phyloP scores from a whole-genome alignment of 2,797 vertebrate genomes.

The Loris lydekkerianus region DNA sequence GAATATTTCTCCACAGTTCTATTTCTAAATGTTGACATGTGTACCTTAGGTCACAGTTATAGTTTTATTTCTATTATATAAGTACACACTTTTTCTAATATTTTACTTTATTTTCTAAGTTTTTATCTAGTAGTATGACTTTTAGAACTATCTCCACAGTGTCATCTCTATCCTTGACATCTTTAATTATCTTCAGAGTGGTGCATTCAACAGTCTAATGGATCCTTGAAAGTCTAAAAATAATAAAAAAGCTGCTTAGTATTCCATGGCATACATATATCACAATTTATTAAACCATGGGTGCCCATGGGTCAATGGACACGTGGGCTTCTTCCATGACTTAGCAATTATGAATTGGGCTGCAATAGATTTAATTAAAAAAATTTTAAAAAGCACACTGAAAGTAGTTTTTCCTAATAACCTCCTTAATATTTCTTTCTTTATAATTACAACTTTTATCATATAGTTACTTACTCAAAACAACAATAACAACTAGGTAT shows the following conservation, averaged over 20 bases:
- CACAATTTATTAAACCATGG: no score
- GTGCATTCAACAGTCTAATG: background rate
- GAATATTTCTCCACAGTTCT: no score
- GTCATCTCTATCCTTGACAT: background rate
- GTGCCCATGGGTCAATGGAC: no score
- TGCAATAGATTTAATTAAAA: no score
- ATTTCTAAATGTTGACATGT: background rate
- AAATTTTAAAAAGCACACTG: no score
- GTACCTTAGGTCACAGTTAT: background rate
- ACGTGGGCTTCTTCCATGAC: no score
- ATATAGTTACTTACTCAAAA: background rate
- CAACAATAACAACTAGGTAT: background rate
- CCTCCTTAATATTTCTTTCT: background rate
- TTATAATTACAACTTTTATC: background rate
- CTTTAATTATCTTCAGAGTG: background rate
- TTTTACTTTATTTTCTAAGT: no score
- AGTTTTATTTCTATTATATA: background rate
- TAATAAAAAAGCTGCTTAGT: no score
- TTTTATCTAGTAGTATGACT: background rate
- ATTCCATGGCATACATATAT: no score
- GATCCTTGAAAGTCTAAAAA: background rate
- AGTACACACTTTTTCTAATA: background rate
- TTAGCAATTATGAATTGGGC: no score
- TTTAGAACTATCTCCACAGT: background rate
- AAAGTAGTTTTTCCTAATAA: background rate